These are phyloP conservation scores for Miltochrista miniata DNA, from an alignment of 2,888 invertebrate genomes.

Conservation along the genomic window DNA sequence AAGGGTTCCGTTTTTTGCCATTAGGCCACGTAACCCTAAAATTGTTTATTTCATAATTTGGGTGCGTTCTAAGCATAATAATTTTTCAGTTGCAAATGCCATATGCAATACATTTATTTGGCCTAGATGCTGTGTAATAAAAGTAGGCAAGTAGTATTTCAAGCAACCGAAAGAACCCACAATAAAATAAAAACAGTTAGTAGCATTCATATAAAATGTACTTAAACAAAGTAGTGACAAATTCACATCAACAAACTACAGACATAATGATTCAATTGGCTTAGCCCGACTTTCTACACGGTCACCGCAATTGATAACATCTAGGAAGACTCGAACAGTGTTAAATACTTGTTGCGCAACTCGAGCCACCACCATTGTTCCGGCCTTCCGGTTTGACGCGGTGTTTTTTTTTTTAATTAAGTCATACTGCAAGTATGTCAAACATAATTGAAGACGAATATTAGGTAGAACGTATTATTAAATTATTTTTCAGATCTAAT, in stretches of 20 bases:
- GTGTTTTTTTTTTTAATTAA: slow-evolving; percentile 38
- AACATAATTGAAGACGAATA: background rate
- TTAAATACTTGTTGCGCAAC: slow-evolving; percentile 14
- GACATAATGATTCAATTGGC: slow-evolving; percentile 21
- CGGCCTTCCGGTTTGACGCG: slow-evolving; percentile 44
- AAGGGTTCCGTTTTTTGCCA: too few relatives aligned
- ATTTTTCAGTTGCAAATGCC: too few relatives aligned
- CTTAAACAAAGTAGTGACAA: slow-evolving; percentile 4
- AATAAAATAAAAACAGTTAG: too few relatives aligned
- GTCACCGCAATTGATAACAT: slow-evolving; percentile 38
- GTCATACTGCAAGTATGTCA: slow-evolving; percentile 10
- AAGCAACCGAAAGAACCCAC: too few relatives aligned
- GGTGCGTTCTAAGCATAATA: too few relatives aligned
- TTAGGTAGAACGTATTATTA: too few relatives aligned
- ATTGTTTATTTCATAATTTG: too few relatives aligned
- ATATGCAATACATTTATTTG: too few relatives aligned
- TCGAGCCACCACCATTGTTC: slow-evolving; percentile 44
- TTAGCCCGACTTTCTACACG: slow-evolving; percentile 37
- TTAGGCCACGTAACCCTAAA: too few relatives aligned
- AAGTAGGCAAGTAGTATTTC: too few relatives aligned
- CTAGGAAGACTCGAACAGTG: slow-evolving; percentile 39
- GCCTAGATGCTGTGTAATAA: too few relatives aligned
- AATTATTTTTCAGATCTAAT: too few relatives aligned
- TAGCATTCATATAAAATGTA: background rate
- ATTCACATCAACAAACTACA: background rate